Conservation (phyloP, 2,113 vertebrate genomes). For the Sigmodon hispidus region DNA sequence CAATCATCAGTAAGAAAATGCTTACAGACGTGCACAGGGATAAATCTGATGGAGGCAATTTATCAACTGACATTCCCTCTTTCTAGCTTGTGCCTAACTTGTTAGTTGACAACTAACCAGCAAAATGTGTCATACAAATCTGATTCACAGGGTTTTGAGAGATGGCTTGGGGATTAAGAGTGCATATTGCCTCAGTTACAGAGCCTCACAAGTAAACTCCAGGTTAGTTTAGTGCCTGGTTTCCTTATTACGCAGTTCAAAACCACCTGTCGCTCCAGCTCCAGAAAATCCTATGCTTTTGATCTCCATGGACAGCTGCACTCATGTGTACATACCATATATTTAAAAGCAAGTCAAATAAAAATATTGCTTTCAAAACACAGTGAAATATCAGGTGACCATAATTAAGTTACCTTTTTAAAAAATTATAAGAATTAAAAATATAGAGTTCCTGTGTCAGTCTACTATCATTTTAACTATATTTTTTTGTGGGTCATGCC, state of each 20-base stretch:
- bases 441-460: background rate
- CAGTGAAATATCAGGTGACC: no score
- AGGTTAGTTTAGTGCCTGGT: no score
- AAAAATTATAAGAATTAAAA: background rate
- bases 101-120: background rate
- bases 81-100: background rate
- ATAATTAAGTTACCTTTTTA: background rate
- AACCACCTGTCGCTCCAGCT: background rate
- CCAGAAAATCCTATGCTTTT: no score
- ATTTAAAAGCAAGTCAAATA: background rate
- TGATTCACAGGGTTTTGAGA: background rate
- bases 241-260: no score
- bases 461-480: background rate
- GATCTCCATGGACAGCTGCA: no score
- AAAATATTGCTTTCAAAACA: background rate
- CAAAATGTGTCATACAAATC: background rate
- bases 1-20: background rate
- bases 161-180: background rate
- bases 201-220: background rate
- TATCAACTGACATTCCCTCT: background rate
- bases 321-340: background rate
- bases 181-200: background rate
- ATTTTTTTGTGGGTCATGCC: background rate
- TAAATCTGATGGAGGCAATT: background rate
- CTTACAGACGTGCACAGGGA: background rate